These are phyloP conservation scores for Aldabrachelys gigantea DNA, from an alignment of 2,113 vertebrate species.

Conservation along the genomic window DNA sequence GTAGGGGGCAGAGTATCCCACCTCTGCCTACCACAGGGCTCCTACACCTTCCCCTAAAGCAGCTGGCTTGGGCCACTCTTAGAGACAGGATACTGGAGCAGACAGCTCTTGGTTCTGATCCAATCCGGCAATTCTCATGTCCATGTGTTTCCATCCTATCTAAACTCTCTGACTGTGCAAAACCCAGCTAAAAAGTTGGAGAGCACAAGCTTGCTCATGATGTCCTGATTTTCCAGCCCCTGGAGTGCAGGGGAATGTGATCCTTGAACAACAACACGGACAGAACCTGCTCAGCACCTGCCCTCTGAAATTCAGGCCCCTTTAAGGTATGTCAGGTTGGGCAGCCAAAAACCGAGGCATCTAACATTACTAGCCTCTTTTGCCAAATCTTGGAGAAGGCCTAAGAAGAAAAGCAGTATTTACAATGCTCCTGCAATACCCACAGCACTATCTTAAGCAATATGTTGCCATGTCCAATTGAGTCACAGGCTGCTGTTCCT, in stretches of 20 bases:
- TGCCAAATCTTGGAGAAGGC: slow-evolving; percentile 17
- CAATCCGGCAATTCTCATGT: background rate
- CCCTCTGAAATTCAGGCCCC: slow-evolving; percentile 28
- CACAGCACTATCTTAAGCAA: background rate
- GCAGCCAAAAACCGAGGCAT: slow-evolving; percentile 47
- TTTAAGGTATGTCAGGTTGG: slow-evolving; percentile 41
- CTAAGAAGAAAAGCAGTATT: slow-evolving; percentile 37
- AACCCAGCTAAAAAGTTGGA: background rate
- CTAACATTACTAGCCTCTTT: background rate
- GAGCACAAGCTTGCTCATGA: background rate
- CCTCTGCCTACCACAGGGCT: background rate
- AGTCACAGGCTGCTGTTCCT: background rate
- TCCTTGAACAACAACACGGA: background rate
- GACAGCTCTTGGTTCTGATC: background rate
- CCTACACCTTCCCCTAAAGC: background rate
- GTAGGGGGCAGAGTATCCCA: background rate
- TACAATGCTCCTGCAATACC: background rate
- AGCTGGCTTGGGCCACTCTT: background rate
- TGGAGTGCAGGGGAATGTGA: background rate
- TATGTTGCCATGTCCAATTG: background rate
- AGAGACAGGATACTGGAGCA: background rate
- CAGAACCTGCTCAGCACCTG: background rate
- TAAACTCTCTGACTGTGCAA: background rate
- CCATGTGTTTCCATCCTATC: background rate
- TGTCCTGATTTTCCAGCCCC: background rate